These are phyloP conservation scores for Petaurus breviceps DNA, from an alignment of 2,113 vertebrate species.

Conservation along the genomic window DNA sequence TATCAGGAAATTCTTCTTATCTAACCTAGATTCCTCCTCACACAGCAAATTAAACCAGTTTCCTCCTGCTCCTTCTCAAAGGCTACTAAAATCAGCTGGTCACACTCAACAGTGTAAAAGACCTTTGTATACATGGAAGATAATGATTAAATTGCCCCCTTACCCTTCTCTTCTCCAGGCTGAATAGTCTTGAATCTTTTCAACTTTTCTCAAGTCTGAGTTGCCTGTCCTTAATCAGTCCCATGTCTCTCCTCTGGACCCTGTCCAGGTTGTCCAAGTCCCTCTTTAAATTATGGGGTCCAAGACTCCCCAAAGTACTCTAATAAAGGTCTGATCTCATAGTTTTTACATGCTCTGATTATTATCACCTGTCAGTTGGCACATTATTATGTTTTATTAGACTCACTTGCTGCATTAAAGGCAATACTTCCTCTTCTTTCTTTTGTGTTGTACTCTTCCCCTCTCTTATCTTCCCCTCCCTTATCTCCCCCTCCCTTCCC, in stretches of 20 bases:
- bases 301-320: not conserved
- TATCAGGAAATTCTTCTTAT: constrained; percentile 31
- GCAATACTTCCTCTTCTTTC: constrained; percentile 45
- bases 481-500: not conserved
- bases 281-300: not conserved
- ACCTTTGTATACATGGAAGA: constrained; percentile 3
- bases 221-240: not conserved
- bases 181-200: not conserved
- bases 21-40: constrained; percentile 31
- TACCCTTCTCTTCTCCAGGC: not conserved
- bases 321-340: not conserved
- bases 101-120: not conserved
- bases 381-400: not conserved
- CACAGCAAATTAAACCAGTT: constrained; percentile 9
- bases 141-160: constrained; percentile 28
- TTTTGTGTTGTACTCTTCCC: not conserved
- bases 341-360: not conserved
- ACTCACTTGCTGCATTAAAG: not conserved
- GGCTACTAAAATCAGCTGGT: not conserved
- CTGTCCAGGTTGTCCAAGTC: not conserved
- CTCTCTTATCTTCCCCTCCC: not conserved
- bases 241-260: not conserved
- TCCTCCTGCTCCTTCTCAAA: constrained; percentile 3
- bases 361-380: not conserved
- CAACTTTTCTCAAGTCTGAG: constrained; percentile 7